phyloP scores from a whole-genome alignment of 1,140 invertebrate species.

The Chymomyza costata region DNA sequence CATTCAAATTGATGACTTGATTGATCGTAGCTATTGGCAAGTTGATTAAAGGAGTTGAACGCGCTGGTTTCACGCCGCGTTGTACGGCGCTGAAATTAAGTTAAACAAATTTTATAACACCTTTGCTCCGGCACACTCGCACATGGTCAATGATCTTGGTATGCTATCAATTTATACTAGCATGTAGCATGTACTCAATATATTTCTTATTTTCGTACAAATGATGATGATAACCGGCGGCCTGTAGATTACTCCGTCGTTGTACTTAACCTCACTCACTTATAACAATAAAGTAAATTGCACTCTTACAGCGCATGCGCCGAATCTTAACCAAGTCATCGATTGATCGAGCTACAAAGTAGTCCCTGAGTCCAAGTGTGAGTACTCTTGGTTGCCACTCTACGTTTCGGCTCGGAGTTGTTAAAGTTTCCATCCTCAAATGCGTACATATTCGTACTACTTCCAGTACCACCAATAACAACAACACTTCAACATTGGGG shows the following conservation, averaged over 20 bases:
- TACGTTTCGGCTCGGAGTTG: too few relatives aligned
- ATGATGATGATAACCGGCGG: slow-evolving; percentile 57
- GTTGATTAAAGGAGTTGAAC: slow-evolving; percentile 62
- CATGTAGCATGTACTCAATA: too few relatives aligned
- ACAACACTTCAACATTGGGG: too few relatives aligned
- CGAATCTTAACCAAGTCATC: too few relatives aligned
- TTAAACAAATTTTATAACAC: slow-evolving; percentile 75
- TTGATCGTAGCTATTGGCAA: slow-evolving; percentile 43
- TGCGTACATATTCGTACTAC: slow-evolving; percentile 10
- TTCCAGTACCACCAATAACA: too few relatives aligned
- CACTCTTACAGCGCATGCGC: slow-evolving; percentile 27
- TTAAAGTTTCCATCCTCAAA: slow-evolving; percentile 30
- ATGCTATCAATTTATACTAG: slow-evolving; percentile 72
- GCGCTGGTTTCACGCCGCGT: slow-evolving; percentile 35
- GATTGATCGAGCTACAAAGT: too few relatives aligned
- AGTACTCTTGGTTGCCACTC: slow-evolving; percentile 56
- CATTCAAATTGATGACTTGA: slow-evolving; percentile 73
- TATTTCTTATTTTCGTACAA: slow-evolving; percentile 55
- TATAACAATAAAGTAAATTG: slow-evolving; percentile 75
- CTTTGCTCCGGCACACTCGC: slow-evolving; percentile 61
- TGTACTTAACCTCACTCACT: slow-evolving; percentile 71
- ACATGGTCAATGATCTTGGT: slow-evolving; percentile 46
- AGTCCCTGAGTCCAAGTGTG: slow-evolving; percentile 58
- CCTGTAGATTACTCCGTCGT: slow-evolving; percentile 65
- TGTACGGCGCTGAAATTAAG: slow-evolving; percentile 69